Evolutionary conservation across 1,140 invertebrate genomes (phyloP).

Genomic region (Meloidogyne floridensis): DNA sequence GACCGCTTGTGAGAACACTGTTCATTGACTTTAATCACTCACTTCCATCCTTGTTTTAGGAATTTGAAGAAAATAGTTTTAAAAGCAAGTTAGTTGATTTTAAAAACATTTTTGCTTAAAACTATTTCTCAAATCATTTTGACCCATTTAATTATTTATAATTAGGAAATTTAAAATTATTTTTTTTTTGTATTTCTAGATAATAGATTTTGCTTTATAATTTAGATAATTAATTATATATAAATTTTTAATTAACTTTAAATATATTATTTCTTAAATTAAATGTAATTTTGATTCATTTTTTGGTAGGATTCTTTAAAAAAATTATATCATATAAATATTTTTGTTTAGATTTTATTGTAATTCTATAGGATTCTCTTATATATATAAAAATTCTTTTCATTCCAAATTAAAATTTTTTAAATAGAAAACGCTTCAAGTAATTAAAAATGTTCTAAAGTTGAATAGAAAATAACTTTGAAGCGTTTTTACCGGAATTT

Average conservation of each 20-base stretch:
- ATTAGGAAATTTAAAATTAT: no score
- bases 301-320: no score
- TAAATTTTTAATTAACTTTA: neutral
- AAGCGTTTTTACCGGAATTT: neutral
- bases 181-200: neutral
- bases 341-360: neutral
- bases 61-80: neutral
- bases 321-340: no score
- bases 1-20: neutral
- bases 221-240: constrained; percentile 2
- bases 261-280: neutral
- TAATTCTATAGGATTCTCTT: neutral
- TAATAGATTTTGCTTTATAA: neutral
- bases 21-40: neutral
- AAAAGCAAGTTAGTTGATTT: no score
- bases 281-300: no score
- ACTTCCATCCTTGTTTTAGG: neutral
- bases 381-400: neutral
- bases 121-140: no score
- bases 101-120: no score
- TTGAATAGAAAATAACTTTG: neutral
- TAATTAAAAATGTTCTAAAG: neutral
- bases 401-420: neutral
- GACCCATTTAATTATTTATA: no score
- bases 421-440: neutral